phyloP scores from a whole-genome alignment of 2,113 vertebrate genomes.

The Jaculus jaculus region DNA sequence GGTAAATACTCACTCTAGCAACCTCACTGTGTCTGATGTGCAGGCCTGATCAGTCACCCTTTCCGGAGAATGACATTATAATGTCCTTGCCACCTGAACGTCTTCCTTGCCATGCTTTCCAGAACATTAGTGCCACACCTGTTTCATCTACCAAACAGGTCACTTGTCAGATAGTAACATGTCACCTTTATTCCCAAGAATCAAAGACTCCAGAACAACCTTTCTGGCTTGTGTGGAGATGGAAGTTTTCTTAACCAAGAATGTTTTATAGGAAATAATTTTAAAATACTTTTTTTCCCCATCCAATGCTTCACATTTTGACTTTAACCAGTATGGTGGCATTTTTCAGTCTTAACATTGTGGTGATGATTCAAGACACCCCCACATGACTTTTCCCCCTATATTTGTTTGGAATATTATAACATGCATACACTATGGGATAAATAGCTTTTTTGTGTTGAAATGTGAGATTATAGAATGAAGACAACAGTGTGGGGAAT shows the following conservation, averaged over 20 bases:
- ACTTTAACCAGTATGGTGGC: background rate
- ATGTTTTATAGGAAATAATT: background rate
- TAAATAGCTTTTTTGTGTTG: background rate
- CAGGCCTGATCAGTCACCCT: background rate
- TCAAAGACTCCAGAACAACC: background rate
- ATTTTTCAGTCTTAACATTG: background rate
- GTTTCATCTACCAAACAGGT: background rate
- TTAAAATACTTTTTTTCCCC: background rate
- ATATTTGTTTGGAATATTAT: background rate
- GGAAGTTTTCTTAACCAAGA: background rate
- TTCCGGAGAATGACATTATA: background rate
- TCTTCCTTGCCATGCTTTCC: background rate
- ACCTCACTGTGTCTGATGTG: background rate
- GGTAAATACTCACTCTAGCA: too few relatives aligned
- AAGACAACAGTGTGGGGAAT: background rate
- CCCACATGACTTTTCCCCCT: background rate
- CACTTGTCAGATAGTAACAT: background rate
- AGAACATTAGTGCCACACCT: background rate
- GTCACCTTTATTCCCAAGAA: background rate
- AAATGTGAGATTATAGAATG: background rate
- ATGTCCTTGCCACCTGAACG: background rate
- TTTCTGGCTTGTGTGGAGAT: background rate
- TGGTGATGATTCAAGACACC: fast-evolving
- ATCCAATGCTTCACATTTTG: background rate
- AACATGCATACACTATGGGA: background rate